phyloP scores from a whole-genome alignment of 2,797 vertebrate species.

The Prunella strophiata region DNA sequence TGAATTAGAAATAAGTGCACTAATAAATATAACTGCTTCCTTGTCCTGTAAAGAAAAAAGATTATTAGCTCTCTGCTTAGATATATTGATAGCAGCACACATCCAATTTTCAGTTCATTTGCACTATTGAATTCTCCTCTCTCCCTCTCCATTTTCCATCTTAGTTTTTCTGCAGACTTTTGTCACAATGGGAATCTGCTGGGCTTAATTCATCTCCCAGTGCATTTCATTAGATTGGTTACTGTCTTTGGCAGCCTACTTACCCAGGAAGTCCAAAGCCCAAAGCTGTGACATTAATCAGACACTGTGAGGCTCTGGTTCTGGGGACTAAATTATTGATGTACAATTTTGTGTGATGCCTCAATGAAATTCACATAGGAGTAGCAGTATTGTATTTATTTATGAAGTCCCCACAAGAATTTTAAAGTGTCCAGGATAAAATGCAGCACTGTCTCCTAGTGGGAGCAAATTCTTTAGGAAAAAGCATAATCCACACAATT shows the following conservation, averaged over 20 bases:
- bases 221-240: not conserved
- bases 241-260: not conserved
- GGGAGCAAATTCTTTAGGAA: not conserved
- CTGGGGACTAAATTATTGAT: conserved; percentile 7
- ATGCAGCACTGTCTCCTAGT: not conserved
- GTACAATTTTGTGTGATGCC: not conserved
- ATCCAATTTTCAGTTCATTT: conserved; percentile 12
- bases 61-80: not conserved
- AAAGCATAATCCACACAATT: not conserved
- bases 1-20: not conserved
- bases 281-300: not conserved
- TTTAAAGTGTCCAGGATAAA: not conserved
- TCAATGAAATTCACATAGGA: not conserved
- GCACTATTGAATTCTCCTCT: not conserved
- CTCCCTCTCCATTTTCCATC: not conserved
- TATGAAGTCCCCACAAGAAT: not conserved
- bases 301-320: not conserved
- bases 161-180: not conserved
- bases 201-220: conserved; percentile 5
- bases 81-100: not conserved
- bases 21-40: not conserved
- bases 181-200: not conserved
- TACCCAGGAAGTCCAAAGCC: not conserved
- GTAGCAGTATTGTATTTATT: not conserved
- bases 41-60: not conserved